Conservation (phyloP, 2,888 invertebrate species). For the Tenthredo distinguenda region DNA sequence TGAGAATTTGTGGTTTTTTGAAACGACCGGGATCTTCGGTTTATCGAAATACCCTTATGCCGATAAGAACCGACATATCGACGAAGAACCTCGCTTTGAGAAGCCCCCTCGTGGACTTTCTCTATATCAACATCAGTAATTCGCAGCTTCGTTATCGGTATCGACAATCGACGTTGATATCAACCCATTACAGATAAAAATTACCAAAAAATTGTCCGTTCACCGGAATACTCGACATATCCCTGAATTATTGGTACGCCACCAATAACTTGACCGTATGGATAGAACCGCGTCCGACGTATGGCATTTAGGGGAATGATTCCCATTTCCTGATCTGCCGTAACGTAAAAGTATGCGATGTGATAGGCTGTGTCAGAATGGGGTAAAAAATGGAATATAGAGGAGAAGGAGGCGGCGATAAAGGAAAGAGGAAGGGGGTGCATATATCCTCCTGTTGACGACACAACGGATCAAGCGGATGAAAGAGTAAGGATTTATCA, state of each 20-base stretch:
- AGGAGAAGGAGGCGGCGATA: not conserved
- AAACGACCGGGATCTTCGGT: not conserved
- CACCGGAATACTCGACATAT: not conserved
- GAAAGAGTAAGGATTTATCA: conserved; percentile 43
- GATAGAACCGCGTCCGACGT: not conserved
- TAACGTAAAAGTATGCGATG: not conserved
- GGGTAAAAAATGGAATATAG: not conserved
- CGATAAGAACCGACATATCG: not conserved
- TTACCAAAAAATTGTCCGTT: not conserved
- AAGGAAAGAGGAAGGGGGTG: not conserved
- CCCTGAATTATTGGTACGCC: not conserved
- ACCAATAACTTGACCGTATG: not conserved
- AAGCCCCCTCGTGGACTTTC: not conserved
- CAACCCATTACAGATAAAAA: not conserved
- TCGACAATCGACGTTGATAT: not conserved
- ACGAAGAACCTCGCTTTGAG: too few species aligned
- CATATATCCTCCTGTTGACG: conserved; percentile 37
- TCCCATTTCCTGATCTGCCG: not conserved
- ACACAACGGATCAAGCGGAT: conserved; percentile 42
- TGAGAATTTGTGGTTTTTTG: not conserved
- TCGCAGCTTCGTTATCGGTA: not conserved
- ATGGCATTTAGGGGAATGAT: not conserved
- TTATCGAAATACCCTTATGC: not conserved
- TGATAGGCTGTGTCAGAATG: not conserved
- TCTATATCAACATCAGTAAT: not conserved